A percentile compares a stretch with the other conserved stretches of the same genome.
These are phyloP conservation scores for Sebastes steindachneri DNA, from an alignment of 2,797 vertebrate species.

Conservation along the genomic window DNA sequence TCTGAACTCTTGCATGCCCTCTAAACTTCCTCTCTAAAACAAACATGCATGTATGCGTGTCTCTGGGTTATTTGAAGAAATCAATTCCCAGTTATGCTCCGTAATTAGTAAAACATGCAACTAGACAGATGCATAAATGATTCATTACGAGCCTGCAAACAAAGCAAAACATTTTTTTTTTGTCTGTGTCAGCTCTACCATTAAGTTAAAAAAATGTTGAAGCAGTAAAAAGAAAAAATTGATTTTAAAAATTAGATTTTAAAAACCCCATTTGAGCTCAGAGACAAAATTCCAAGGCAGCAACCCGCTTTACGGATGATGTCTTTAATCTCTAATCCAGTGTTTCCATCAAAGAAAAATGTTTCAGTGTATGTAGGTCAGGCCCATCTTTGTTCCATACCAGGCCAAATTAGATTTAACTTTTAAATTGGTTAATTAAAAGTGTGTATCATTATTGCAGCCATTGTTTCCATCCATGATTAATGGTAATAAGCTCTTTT, in stretches of 20 bases:
- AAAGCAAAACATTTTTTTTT: constrained; percentile 16
- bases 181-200: background rate
- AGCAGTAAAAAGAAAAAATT: background rate
- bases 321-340: constrained; percentile 25
- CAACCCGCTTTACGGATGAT: background rate
- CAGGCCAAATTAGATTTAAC: constrained; percentile 20
- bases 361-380: constrained; percentile 34
- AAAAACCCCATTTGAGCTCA: background rate
- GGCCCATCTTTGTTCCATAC: constrained; percentile 21
- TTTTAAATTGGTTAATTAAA: constrained; percentile 48
- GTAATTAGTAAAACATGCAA: constrained; percentile 47
- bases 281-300: constrained; percentile 17
- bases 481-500: constrained; percentile 13
- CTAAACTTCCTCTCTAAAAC: background rate
- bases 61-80: constrained; percentile 40
- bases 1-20: background rate
- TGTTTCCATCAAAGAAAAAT: constrained; percentile 31
- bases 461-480: constrained; percentile 27
- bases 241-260: background rate
- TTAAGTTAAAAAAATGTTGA: constrained; percentile 2
- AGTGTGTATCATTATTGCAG: constrained; percentile 9
- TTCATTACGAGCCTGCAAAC: constrained; percentile 34
- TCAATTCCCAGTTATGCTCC: constrained; percentile 29
- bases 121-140: constrained; percentile 41
- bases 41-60: background rate